Evolutionary conservation across 2,797 vertebrate species (phyloP).

Genomic region (Clarias laeviceps): DNA sequence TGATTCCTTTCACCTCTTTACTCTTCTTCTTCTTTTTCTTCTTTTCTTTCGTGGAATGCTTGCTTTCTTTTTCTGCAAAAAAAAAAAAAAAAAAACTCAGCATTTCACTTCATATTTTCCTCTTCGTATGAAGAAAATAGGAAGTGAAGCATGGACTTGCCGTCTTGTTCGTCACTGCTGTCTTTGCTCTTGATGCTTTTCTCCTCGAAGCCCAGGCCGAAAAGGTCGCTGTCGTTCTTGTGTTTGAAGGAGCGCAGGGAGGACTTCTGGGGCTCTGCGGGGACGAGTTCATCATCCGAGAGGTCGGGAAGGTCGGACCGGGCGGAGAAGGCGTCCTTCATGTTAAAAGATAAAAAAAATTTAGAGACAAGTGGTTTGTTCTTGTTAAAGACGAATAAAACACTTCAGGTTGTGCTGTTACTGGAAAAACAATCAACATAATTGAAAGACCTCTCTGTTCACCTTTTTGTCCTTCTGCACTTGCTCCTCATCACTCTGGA

Average conservation of each 20-base stretch:
- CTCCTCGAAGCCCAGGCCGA: conserved; percentile 87
- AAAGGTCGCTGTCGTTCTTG: conserved; percentile 85
- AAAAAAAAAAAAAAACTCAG: background rate
- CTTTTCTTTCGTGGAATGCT: conserved; percentile 82
- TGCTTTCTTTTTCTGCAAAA: conserved; percentile 81
- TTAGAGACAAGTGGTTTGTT: background rate
- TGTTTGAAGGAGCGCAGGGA: conserved; percentile 78
- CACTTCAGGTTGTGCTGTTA: background rate
- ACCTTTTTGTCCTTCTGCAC: conserved; percentile 74
- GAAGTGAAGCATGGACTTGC: conserved; percentile 57
- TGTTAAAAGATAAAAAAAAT: background rate
- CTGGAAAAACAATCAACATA: background rate
- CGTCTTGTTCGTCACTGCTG: conserved; percentile 86
- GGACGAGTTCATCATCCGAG: conserved; percentile 82
- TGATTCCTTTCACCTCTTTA: conserved; percentile 82
- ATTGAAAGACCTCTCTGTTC: conserved; percentile 35
- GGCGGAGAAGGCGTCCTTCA: conserved; percentile 81
- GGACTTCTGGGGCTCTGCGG: conserved; percentile 72
- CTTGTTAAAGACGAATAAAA: background rate
- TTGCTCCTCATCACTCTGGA: conserved; percentile 88
- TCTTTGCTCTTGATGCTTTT: conserved; percentile 72
- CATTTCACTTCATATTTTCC: background rate
- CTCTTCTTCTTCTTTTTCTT: conserved; percentile 93
- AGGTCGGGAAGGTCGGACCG: conserved; percentile 87
- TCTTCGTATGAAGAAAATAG: background rate